Percentiles rank a stretch among this genome's conserved stretches.
These are phyloP conservation scores for Brachypodius melanocephalos DNA, from an alignment of 2,113 vertebrate genomes.

Conservation along the genomic window DNA sequence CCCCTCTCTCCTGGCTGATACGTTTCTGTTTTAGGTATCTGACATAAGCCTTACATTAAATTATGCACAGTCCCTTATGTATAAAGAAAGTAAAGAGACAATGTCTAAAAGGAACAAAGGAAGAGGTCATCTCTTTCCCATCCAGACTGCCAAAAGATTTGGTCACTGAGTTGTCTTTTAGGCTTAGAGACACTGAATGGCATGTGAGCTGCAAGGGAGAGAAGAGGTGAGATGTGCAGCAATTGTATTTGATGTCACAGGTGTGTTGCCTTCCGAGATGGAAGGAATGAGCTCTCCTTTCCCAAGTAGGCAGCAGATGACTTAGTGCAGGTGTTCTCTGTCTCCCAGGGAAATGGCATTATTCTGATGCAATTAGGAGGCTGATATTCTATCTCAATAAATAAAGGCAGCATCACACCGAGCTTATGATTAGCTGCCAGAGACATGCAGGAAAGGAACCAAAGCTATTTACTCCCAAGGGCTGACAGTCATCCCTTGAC, in stretches of 20 bases:
- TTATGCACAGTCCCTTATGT: accelerated
- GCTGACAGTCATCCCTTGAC: background rate
- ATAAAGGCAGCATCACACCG: background rate
- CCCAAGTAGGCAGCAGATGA: background rate
- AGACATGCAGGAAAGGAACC: background rate
- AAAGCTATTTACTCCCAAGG: background rate
- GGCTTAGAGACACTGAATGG: background rate
- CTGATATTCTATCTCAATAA: background rate
- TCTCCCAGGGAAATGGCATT: slow-evolving; percentile 9
- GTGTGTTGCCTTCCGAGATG: background rate
- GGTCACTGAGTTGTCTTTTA: background rate
- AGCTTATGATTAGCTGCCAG: background rate
- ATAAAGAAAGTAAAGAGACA: background rate
- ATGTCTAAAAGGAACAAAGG: background rate
- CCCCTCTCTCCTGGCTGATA: background rate
- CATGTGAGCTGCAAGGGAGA: background rate
- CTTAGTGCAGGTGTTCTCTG: background rate
- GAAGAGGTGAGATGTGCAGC: background rate
- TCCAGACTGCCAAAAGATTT: background rate
- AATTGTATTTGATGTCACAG: background rate
- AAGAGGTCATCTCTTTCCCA: background rate
- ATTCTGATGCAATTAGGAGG: slow-evolving; percentile 17
- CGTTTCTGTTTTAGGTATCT: background rate
- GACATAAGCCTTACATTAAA: background rate
- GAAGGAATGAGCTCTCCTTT: background rate